Evolutionary conservation across 2,797 vertebrate species (phyloP).

Genomic region (Phalloptychus januarius): DNA sequence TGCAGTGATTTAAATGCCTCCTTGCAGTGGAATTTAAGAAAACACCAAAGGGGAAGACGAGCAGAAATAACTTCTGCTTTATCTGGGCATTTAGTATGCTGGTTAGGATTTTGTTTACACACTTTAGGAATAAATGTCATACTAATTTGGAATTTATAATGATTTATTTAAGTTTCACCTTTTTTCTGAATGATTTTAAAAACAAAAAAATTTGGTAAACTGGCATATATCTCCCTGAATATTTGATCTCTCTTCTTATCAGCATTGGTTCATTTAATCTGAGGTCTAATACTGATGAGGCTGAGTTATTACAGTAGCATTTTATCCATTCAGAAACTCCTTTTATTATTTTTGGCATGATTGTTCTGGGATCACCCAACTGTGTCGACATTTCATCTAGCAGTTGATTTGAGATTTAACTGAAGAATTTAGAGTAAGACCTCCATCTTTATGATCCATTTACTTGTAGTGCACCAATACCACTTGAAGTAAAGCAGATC

Average conservation of each 20-base stretch:
- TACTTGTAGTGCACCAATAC: background rate
- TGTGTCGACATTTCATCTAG: background rate
- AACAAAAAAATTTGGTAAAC: background rate
- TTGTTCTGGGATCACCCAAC: background rate
- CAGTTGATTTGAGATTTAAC: background rate
- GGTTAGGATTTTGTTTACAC: background rate
- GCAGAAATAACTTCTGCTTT: constrained; percentile 25
- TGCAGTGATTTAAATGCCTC: constrained; percentile 31
- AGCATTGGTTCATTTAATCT: background rate
- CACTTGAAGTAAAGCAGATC: background rate
- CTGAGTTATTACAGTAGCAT: background rate
- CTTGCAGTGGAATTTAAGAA: constrained; percentile 39
- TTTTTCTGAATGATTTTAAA: background rate
- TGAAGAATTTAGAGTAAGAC: background rate
- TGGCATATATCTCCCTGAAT: background rate
- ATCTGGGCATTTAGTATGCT: background rate
- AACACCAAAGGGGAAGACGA: constrained; percentile 14
- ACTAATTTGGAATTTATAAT: background rate
- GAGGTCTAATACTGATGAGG: background rate
- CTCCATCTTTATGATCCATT: background rate
- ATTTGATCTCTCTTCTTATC: background rate
- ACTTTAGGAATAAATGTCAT: background rate
- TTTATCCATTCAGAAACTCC: background rate
- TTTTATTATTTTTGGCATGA: background rate
- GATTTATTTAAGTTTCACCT: background rate